Evolutionary conservation across 2,888 invertebrate genomes (phyloP).

Genomic region (Theodoxus fluviatilis): DNA sequence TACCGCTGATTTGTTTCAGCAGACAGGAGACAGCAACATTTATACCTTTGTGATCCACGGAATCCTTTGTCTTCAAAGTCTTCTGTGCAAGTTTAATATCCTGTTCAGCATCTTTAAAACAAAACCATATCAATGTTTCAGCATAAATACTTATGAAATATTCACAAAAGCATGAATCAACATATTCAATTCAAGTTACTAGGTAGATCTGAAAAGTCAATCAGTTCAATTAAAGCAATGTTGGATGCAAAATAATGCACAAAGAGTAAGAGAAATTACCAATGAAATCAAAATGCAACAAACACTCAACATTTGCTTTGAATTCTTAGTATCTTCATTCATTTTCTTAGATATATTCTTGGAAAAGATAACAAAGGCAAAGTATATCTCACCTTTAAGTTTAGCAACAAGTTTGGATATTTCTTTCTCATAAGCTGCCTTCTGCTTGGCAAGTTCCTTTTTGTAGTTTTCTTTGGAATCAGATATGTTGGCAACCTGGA

Average conservation of each 20-base stretch:
- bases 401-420: slow-evolving; percentile 47
- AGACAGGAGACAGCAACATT: neutral
- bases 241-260: neutral
- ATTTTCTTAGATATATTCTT: too few species aligned
- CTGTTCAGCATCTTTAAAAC: slow-evolving; percentile 55
- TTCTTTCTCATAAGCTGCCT: slow-evolving; percentile 46
- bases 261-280: too few species aligned
- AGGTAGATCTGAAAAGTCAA: too few species aligned
- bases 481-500: slow-evolving; percentile 42
- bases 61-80: slow-evolving; percentile 52
- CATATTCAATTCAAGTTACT: too few species aligned
- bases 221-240: neutral
- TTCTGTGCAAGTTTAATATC: slow-evolving; percentile 55
- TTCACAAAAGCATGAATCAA: neutral
- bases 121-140: too few species aligned
- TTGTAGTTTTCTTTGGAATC: slow-evolving; percentile 45
- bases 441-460: slow-evolving; percentile 44
- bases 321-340: too few species aligned
- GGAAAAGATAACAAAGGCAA: neutral
- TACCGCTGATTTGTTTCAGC: neutral
- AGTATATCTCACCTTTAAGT: slow-evolving; percentile 54
- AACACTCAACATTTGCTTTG: too few species aligned
- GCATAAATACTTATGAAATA: neutral
- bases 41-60: slow-evolving; percentile 56
- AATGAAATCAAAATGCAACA: too few species aligned